phyloP scores from a whole-genome alignment of 37 sponge, comb jelly and placozoan species.

The Aplysina aerophoba region DNA sequence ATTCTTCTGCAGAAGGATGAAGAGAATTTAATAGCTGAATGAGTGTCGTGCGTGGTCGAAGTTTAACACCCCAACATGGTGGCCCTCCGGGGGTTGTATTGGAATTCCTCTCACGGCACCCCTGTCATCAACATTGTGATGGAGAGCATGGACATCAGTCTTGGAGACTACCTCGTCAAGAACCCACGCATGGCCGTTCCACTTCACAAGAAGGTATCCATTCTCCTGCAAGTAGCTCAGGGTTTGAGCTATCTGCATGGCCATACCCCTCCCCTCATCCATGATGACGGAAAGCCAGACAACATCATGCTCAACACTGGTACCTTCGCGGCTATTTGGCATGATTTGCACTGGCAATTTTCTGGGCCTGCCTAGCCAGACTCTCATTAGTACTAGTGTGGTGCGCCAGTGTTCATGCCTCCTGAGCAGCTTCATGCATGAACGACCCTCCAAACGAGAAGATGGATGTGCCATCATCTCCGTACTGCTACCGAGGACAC shows the following conservation, averaged over 20 bases:
- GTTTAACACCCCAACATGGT: neutral
- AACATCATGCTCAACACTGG: neutral
- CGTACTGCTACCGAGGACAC: no score
- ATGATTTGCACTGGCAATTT: no score
- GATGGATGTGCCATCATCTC: no score
- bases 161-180: neutral
- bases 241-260: neutral
- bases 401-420: no score
- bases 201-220: neutral
- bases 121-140: neutral
- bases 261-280: neutral
- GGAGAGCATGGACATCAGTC: neutral
- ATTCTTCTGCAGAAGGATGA: no score
- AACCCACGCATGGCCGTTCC: neutral
- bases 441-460: no score
- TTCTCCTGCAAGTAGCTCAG: neutral
- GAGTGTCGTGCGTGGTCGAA: neutral
- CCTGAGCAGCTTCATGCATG: no score
- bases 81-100: neutral
- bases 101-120: neutral
- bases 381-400: no score
- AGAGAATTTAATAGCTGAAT: neutral
- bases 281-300: neutral
- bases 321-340: neutral
- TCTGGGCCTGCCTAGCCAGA: no score